A percentile compares a stretch with the other conserved stretches of the same genome.
phyloP scores from a whole-genome alignment of 1,140 invertebrate genomes.

The Adoxophyes honmai region DNA sequence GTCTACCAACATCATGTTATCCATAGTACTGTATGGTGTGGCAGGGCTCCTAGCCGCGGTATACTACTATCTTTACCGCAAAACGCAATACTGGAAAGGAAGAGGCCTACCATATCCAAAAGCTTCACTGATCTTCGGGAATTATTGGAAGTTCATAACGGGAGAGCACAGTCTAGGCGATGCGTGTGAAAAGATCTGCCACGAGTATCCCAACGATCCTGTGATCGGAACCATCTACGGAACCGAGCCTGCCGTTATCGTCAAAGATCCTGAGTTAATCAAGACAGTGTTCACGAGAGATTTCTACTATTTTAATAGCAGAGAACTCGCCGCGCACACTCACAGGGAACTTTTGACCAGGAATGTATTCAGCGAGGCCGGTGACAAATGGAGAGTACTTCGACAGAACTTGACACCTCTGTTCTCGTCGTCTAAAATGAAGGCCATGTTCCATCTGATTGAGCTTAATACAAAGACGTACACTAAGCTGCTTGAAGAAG shows the following conservation, averaged over 20 bases:
- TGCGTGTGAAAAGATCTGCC: neutral
- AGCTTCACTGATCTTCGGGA: too few relatives aligned
- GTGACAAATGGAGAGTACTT: conserved; percentile 75
- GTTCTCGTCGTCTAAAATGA: conserved; percentile 79
- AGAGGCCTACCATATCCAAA: too few relatives aligned
- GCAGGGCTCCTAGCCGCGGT: too few relatives aligned
- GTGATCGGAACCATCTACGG: conserved; percentile 70
- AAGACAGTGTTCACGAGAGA: conserved; percentile 70
- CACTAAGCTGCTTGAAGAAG: conserved; percentile 34
- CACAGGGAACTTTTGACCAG: conserved; percentile 25
- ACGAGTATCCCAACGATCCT: conserved; percentile 15
- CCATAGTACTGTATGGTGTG: too few relatives aligned
- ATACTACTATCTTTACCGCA: too few relatives aligned
- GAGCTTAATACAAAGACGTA: conserved; percentile 49
- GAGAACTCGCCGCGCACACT: conserved; percentile 25
- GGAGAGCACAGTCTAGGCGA: neutral
- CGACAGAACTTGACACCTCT: conserved; percentile 78
- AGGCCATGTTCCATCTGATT: conserved; percentile 74
- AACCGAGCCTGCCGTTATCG: conserved; percentile 64
- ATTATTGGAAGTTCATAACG: too few relatives aligned
- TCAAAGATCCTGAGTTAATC: conserved; percentile 70
- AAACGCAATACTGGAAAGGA: too few relatives aligned
- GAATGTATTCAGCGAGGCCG: conserved; percentile 43
- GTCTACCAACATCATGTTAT: too few relatives aligned
- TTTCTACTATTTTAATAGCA: conserved; percentile 69